phyloP scores from a whole-genome alignment of 2,888 invertebrate genomes.

The Eristalis pertinax region DNA sequence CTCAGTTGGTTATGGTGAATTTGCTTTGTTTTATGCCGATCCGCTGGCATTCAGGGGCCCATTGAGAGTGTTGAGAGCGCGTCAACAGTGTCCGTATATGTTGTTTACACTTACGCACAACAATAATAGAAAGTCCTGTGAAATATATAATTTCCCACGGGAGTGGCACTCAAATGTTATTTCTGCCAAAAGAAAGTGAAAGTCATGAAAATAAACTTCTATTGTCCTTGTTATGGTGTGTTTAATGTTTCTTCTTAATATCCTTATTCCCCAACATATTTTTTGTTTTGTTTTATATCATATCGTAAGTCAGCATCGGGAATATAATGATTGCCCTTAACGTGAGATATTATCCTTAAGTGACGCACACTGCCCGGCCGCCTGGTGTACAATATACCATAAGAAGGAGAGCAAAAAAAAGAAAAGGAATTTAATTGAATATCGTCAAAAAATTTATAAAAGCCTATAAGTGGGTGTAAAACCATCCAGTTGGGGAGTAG shows the following conservation, averaged over 20 bases:
- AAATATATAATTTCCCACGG: conserved; percentile 69
- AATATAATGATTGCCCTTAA: conserved; percentile 50
- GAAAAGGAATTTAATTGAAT: conserved; percentile 37
- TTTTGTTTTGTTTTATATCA: conserved; percentile 2
- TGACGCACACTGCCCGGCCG: neutral
- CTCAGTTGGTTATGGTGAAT: conserved; percentile 43
- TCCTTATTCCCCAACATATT: conserved; percentile 32
- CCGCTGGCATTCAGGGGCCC: neutral
- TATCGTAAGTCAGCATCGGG: conserved; percentile 36
- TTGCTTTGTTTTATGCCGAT: conserved; percentile 46
- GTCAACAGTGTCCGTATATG: conserved; percentile 34
- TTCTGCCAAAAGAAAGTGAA: conserved; percentile 43
- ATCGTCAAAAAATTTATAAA: conserved; percentile 2
- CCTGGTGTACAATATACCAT: conserved; percentile 18
- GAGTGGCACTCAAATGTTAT: conserved; percentile 63
- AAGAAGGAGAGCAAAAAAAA: neutral
- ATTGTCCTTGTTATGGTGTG: conserved; percentile 52
- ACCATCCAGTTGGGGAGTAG: neutral
- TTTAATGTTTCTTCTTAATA: conserved; percentile 47
- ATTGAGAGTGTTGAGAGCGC: neutral
- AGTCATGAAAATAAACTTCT: conserved; percentile 66
- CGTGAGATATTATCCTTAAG: conserved; percentile 56
- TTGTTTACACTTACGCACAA: conserved; percentile 31
- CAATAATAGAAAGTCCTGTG: conserved; percentile 28
- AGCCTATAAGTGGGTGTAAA: neutral